Evolutionary conservation across 1,140 invertebrate species (phyloP).

Genomic region (Platorchestia sp.): DNA sequence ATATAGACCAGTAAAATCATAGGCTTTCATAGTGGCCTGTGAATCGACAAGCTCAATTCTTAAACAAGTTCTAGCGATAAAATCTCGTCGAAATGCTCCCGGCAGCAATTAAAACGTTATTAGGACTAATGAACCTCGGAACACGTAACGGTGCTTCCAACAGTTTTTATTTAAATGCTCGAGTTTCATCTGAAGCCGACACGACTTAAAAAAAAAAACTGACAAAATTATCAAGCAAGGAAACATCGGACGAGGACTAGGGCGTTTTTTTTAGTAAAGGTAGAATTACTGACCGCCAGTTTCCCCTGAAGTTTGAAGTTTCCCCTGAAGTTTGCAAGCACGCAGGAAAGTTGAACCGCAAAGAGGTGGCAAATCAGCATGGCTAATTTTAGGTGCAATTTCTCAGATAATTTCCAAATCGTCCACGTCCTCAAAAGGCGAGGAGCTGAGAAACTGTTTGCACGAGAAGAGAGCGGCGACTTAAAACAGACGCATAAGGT

Average conservation of each 20-base stretch:
- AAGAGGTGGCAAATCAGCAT: conserved; percentile 5
- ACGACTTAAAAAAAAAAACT: background rate
- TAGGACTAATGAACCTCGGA: background rate
- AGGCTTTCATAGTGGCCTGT: background rate
- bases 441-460: background rate
- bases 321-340: background rate
- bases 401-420: background rate
- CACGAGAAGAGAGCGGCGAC: background rate
- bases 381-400: background rate
- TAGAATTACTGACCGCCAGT: background rate
- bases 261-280: background rate
- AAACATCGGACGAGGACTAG: background rate
- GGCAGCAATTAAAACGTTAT: background rate
- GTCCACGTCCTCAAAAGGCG: background rate
- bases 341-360: background rate
- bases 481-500: background rate
- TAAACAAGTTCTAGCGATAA: background rate
- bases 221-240: background rate
- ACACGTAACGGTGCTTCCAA: background rate
- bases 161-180: background rate
- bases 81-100: background rate
- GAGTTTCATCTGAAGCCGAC: background rate
- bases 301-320: background rate
- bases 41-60: background rate
- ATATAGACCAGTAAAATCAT: background rate